Percentiles rank a stretch among this genome's conserved stretches.
Evolutionary conservation across 1,140 invertebrate genomes (phyloP).

Genomic region (Drosophila virilis): DNA sequence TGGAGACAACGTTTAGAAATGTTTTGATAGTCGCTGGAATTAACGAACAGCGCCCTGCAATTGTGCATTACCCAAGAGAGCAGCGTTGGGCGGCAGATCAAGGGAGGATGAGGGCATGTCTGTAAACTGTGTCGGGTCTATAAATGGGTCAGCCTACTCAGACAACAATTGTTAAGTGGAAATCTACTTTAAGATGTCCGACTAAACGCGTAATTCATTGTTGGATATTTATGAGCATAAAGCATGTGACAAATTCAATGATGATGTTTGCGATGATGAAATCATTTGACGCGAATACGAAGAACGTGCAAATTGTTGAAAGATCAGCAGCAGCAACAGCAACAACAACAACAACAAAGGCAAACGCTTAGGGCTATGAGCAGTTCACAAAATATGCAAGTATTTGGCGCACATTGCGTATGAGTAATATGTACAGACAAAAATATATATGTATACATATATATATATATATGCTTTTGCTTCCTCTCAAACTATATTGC

Average conservation of each 20-base stretch:
- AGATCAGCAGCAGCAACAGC: slow-evolving; percentile 13
- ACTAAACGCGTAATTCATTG: slow-evolving; percentile 8
- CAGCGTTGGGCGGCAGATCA: neutral
- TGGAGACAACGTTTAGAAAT: too few species aligned
- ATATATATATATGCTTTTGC: neutral
- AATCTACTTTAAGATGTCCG: neutral
- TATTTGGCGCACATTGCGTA: slow-evolving; percentile 31
- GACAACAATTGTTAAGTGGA: slow-evolving; percentile 7
- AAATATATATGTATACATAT: too few species aligned
- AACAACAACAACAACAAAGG: slow-evolving; percentile 1
- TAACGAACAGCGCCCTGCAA: too few species aligned
- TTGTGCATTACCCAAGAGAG: neutral
- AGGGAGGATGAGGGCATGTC: too few species aligned
- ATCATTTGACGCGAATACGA: slow-evolving; percentile 20
- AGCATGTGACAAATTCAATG: slow-evolving; percentile 31
- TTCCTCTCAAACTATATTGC: neutral
- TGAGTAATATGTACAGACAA: slow-evolving; percentile 22
- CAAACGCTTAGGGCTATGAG: neutral
- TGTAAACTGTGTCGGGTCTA: neutral
- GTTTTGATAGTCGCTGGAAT: too few species aligned
- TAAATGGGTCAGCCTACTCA: slow-evolving; percentile 10
- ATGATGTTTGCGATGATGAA: slow-evolving; percentile 20
- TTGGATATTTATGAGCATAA: slow-evolving; percentile 2
- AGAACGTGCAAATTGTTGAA: slow-evolving; percentile 6
- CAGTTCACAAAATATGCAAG: neutral